Base-by-base conservation (phyloP, 2,113 vertebrate species). In the Elgaria multicarinata region DNA sequence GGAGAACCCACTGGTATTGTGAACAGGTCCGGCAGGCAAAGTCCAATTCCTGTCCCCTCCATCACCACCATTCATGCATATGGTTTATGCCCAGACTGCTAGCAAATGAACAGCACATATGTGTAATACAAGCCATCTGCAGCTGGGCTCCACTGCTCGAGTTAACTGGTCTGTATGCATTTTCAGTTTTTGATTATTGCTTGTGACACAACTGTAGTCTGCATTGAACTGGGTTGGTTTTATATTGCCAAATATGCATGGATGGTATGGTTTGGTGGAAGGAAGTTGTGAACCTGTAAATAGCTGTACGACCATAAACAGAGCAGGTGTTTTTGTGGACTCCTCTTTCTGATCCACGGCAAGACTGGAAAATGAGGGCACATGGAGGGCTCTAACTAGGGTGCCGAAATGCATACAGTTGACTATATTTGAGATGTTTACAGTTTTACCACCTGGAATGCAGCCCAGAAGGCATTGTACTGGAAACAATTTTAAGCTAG, bases 371-470 rank as follows among this genome's bases (percentile, higher is more conserved):
- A 80, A 55, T 22, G 33, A 58, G 78, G 33, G 33, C 53, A 58
- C 33, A 82, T 0, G 39, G 10, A 1, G 36, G 58, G 12, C 55
- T 28, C 24, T 42, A 42, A 42, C 80, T 83, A 42, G 36, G 39
- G 36, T 66, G 16, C 58, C 80, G 42, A 66, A 64, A 83, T 83
- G 26, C 36, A 66, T 42, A 64, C 36, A 66, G 24, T 12, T 82
- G 80, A 66, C 36, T 42, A 28, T 44, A 36, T 83, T 42, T 66
- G 58, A 64, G 80, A 82, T 62, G 31, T 82, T 82, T 83, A 36
- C 79, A 64, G 20, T 46, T 64, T 83, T 64, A 44, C 81, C 81
- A 66, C 81, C 81, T 83, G 81, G 62, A 83, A 83, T 82, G 36
- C 58, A 69, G 82, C 39, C 82, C 39, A 84, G 64, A 84, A 84